Conservation (phyloP, 2,797 vertebrate genomes). For the Hippoglossus hippoglossus region DNA sequence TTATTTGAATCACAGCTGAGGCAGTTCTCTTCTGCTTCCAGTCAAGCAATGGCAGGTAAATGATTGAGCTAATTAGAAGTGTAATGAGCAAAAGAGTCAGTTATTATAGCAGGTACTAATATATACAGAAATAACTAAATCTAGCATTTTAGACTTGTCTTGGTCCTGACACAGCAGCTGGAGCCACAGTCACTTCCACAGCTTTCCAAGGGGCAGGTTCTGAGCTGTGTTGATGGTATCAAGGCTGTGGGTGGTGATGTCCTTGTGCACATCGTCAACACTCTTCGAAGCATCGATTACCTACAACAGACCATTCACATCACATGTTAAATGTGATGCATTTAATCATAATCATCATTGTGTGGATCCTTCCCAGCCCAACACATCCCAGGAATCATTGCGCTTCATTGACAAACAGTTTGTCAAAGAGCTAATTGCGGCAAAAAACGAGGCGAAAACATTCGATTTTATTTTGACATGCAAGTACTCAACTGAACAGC, state of each 20-base stretch:
- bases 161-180: no score
- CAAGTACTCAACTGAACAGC: no score
- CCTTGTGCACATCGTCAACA: constrained; percentile 87
- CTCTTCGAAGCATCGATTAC: constrained; percentile 87
- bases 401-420: no score
- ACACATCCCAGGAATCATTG: no score
- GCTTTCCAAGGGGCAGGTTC: constrained; percentile 81
- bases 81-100: not conserved
- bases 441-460: no score
- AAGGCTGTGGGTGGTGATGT: constrained; percentile 83
- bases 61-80: not conserved
- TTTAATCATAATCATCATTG: not conserved
- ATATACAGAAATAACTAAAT: not conserved
- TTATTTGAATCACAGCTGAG: not conserved
- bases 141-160: not conserved
- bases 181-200: constrained; percentile 85
- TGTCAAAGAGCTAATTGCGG: no score
- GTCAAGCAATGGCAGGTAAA: not conserved
- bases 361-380: no score
- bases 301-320: constrained; percentile 54
- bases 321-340: not conserved
- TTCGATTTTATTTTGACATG: no score
- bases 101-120: no score
- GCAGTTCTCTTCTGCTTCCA: not conserved
- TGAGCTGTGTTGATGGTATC: constrained; percentile 73